Percentiles rank a stretch among this genome's conserved stretches.
These are phyloP conservation scores for Hemibagrus wyckioides DNA, from an alignment of 2,113 vertebrate genomes.

Conservation along the genomic window DNA sequence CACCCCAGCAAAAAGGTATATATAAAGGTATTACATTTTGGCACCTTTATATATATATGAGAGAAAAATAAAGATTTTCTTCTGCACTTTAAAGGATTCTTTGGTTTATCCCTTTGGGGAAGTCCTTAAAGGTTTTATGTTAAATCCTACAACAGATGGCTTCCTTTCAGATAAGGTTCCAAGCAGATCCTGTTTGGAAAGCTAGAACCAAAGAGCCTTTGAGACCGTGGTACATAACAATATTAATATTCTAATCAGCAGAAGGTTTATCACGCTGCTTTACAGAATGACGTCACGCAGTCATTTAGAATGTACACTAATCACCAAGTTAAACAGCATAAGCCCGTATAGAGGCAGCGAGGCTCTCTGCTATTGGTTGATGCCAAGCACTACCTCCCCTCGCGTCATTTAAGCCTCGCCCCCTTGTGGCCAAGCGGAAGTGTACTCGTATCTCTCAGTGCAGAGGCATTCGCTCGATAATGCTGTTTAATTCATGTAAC, in stretches of 20 bases:
- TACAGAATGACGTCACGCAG: not conserved
- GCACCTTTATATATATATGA: not conserved
- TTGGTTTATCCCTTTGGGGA: not conserved
- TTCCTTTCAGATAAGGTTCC: not conserved
- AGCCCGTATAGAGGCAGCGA: not conserved
- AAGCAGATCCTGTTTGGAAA: not conserved
- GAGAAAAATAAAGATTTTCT: not conserved
- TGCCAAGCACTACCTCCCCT: constrained; percentile 49
- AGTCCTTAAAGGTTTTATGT: not conserved
- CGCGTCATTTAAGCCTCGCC: constrained; percentile 59
- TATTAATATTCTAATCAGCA: no score
- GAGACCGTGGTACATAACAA: no score
- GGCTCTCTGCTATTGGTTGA: constrained; percentile 22
- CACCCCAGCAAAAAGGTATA: not conserved
- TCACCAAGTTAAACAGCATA: not conserved
- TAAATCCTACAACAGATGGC: not conserved
- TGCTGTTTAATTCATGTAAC: constrained; percentile 63
- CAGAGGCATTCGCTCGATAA: constrained; percentile 71
- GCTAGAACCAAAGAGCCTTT: not conserved
- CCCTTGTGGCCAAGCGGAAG: constrained; percentile 76
- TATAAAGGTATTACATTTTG: not conserved
- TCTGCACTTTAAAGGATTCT: not conserved
- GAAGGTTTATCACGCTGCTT: not conserved
- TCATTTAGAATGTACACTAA: not conserved
- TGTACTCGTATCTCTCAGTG: constrained; percentile 75